Percentiles rank a stretch among this genome's conserved stretches.
Conservation (phyloP, 2,797 vertebrate species). For the Acrossocheilus fasciatus region DNA sequence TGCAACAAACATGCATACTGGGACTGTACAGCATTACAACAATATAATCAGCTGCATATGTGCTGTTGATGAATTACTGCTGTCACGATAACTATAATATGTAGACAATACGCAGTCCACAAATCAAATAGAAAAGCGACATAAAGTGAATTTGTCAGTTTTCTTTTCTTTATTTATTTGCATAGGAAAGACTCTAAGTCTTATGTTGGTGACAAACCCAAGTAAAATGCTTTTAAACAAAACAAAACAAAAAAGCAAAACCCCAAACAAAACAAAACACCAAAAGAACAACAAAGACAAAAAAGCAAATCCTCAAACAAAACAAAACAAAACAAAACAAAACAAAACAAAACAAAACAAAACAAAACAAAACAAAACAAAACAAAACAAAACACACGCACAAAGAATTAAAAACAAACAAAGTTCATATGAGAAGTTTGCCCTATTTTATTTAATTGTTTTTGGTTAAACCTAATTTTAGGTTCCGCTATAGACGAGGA, state of each 20-base stretch:
- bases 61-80: background rate
- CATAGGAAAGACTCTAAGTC: background rate
- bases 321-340: background rate
- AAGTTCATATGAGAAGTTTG: background rate
- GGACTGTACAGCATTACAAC: background rate
- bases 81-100: background rate
- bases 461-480: background rate
- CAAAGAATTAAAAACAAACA: background rate
- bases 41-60: background rate
- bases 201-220: background rate
- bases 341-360: background rate
- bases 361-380: background rate
- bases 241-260: no score
- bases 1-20: background rate
- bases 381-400: background rate
- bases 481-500: background rate
- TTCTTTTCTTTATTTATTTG: background rate
- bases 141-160: background rate
- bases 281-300: no score
- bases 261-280: no score
- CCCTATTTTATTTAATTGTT: no score
- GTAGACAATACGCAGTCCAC: background rate
- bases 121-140: background rate
- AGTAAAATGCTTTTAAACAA: no score
- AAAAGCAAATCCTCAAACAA: no score